Percentiles rank a stretch among this genome's conserved stretches.
phyloP scores from a whole-genome alignment of 2,113 vertebrate genomes.

The Dolichotis patagonum region DNA sequence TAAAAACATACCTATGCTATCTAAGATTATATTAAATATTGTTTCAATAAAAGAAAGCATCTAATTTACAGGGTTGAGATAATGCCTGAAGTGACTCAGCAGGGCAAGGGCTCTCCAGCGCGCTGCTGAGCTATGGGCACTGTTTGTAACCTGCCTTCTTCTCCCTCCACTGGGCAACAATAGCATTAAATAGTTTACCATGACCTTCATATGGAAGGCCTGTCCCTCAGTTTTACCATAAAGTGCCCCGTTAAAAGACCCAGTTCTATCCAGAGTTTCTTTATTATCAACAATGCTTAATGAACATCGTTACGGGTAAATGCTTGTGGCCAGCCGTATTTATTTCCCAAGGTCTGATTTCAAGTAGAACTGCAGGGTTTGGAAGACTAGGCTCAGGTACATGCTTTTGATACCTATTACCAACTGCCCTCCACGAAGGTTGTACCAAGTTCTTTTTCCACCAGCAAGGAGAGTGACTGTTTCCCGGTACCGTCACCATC shows the following conservation, averaged over 20 bases:
- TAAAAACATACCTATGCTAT: not conserved
- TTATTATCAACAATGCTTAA: not conserved
- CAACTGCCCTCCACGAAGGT: not conserved
- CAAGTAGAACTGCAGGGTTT: not conserved
- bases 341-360: not conserved
- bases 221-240: not conserved
- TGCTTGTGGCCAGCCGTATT: not conserved
- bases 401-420: not conserved
- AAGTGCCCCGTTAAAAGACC: rapidly evolving
- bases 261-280: not conserved
- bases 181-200: not conserved
- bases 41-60: not conserved
- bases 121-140: not conserved
- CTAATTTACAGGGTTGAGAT: not conserved
- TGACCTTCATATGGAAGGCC: not conserved
- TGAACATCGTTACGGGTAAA: not conserved
- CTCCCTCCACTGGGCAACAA: not conserved
- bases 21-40: not conserved
- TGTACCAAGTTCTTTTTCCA: not conserved
- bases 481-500: not conserved
- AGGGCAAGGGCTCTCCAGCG: not conserved
- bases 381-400: not conserved
- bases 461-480: not conserved
- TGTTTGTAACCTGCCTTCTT: not conserved
- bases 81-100: not conserved